Base-by-base conservation (phyloP, 1,140 invertebrate species). In the Helicoverpa armigera region DNA sequence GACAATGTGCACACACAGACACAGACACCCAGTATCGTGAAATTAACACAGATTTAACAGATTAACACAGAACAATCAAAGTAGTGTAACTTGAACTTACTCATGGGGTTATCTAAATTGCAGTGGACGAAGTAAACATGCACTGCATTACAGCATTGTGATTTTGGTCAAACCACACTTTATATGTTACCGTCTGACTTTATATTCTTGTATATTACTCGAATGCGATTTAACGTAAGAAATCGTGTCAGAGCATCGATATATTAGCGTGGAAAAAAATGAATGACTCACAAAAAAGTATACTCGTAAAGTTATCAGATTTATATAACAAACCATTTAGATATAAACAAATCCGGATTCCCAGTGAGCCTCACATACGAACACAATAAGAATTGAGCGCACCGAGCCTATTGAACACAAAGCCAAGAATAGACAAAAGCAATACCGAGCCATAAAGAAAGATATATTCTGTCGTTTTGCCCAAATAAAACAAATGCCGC, bases 61-160 rank as follows among this genome's bases (percentile, higher is more conserved):
- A n/a, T n/a, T n/a, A n/a, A n/a, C n/a, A n/a, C n/a, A n/a, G n/a
- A n/a, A n/a, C n/a, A n/a, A 70, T 53, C 29, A 12, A 70, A 70
- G 29, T 31, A 13, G 12, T 12, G 14, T 3, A 29, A 70, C 10
- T 53, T 29, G 29, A 14, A 51, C n/a, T 10, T 53, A 29, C 18
- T 53, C 63, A 67, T 23, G 63, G 67, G 23, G 53, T 70, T 70
- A 54, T 51, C 50, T 51, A 23, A 70, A 53, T 53, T 18, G 67
- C 67, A 53, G 67, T 54, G 54, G 5, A 18, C 23, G 9, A 53
- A 70, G 23, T 70, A 29, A 3, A 2, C 50, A 70, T 70, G 67
- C 50, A 53, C 12, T 31, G 12, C 10, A 23, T 1, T 23, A n/a
- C n/a, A n/a, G 23, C 2, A 51, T 29, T 2, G 14, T 14, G 53